phyloP scores from a whole-genome alignment of 2,888 invertebrate genomes.

The Orchesella flavescens region DNA sequence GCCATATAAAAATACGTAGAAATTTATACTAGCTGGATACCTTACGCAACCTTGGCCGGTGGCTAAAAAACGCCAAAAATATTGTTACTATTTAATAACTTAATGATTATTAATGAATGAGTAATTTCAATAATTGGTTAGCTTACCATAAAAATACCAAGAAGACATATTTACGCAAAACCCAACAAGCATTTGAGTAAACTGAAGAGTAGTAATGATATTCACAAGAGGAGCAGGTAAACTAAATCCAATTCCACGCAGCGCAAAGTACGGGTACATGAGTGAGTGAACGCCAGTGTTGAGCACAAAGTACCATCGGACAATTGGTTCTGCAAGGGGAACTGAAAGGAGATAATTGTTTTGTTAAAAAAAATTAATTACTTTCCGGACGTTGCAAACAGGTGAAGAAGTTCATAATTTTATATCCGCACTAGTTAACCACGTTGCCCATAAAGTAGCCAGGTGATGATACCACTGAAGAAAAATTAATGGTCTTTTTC shows the following conservation, averaged over 20 bases:
- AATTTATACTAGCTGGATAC: conserved; percentile 44
- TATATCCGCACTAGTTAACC: conserved; percentile 92
- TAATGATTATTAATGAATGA: background rate
- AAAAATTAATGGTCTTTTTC: conserved; percentile 94
- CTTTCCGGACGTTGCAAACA: too few species aligned
- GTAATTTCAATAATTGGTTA: too few species aligned
- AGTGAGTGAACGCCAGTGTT: conserved; percentile 92
- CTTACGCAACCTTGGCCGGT: conserved; percentile 26
- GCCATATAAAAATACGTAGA: conserved; percentile 42
- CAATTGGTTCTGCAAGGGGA: conserved; percentile 89
- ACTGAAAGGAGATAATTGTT: background rate
- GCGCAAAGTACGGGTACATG: conserved; percentile 93
- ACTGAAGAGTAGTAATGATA: conserved; percentile 90
- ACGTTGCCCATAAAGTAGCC: conserved; percentile 92
- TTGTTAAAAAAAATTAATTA: too few species aligned
- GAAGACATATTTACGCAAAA: conserved; percentile 92
- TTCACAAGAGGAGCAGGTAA: conserved; percentile 89
- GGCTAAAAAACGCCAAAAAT: conserved; percentile 17
- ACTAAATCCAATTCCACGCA: conserved; percentile 86
- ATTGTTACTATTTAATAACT: too few species aligned
- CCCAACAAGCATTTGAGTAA: conserved; percentile 94
- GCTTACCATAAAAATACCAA: conserved; percentile 75
- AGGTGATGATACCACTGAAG: conserved; percentile 95
- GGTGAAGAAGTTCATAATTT: conserved; percentile 10
- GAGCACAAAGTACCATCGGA: conserved; percentile 95